Base-by-base conservation (phyloP, 1,140 invertebrate species). In the Lepidurus arcticus region DNA sequence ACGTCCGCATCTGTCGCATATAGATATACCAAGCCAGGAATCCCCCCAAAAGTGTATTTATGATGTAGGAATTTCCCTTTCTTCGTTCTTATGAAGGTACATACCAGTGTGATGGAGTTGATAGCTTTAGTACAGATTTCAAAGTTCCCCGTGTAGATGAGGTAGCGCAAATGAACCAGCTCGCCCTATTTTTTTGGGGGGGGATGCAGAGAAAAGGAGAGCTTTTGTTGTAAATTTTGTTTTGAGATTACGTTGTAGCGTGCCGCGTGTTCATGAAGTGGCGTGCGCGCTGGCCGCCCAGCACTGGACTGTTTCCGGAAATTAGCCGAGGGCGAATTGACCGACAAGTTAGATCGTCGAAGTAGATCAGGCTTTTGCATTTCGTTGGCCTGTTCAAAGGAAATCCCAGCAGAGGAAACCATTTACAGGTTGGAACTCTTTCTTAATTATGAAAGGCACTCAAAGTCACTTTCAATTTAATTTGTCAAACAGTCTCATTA, bases 1-100 rank as follows among this genome's bases (percentile, higher is more conserved):
- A 83, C n/a, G 91, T 91, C 83, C 94, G 92, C 73, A 90, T 83
- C 89, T 90, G 82, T 44, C 80, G 44, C 53, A 77, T 34, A 44
- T 24, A 65, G 7, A 79, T 53, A 43, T 77, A 43, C 74, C 13
- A 76, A 42, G 74, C 8, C 16, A 21, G 8, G 44, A 76, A 11
- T 7, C 16, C n/a, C 34, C 21, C 1, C 1, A 24, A 34, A 81
- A 78, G 34, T 16, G 34, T 13, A 13, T 42, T 42, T 21, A 3
- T 44, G 8, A 42, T 16, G n/a, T 45, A 7, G 7, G 34, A n/a
- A 34, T 16, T 16, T 9, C 13, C 13, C 16, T 10, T 34, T 81
- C 1, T 7, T 79, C 8, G 21, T 24, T 13, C 26, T 53, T 21
- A 24, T 44, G 44, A 16, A 53, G 5, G 13, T 53, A 79, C 45